These are phyloP conservation scores for Neostethus bicornis DNA, from an alignment of 2,797 vertebrate species.

Conservation along the genomic window DNA sequence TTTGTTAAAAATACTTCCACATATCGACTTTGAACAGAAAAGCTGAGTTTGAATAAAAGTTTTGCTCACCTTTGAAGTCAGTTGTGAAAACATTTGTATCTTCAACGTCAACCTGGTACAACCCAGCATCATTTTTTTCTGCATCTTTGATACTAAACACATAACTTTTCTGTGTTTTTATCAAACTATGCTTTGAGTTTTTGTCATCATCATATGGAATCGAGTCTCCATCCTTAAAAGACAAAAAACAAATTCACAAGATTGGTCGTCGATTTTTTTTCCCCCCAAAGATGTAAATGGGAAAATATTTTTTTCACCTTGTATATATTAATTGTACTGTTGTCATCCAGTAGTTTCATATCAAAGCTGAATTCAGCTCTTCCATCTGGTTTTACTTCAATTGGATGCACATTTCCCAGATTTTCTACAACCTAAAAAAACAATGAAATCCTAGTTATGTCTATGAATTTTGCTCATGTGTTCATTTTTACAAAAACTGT, in stretches of 20 bases:
- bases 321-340: conserved; percentile 83
- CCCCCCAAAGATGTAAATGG: no score
- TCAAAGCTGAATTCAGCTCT: conserved; percentile 84
- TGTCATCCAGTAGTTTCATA: conserved; percentile 80
- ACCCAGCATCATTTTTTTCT: conserved; percentile 85
- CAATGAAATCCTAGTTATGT: neutral
- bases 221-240: conserved; percentile 67
- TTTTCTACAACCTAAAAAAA: conserved; percentile 77
- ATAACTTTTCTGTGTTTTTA: conserved; percentile 77
- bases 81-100: conserved; percentile 85
- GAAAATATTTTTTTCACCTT: conserved; percentile 79
- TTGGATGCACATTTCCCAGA: conserved; percentile 82
- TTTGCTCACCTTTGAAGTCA: conserved; percentile 75
- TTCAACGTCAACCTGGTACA: conserved; percentile 90
- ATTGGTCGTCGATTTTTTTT: neutral
- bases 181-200: conserved; percentile 78
- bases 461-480: neutral
- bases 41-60: neutral
- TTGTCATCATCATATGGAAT: conserved; percentile 67
- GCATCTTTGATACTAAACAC: conserved; percentile 83
- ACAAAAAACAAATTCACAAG: neutral
- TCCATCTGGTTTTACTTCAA: conserved; percentile 80
- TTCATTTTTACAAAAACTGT: neutral
- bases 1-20: neutral
- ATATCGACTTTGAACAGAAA: neutral